Base-by-base conservation (phyloP, 2,888 invertebrate species). In the Hirtodrosophila cameraria region DNA sequence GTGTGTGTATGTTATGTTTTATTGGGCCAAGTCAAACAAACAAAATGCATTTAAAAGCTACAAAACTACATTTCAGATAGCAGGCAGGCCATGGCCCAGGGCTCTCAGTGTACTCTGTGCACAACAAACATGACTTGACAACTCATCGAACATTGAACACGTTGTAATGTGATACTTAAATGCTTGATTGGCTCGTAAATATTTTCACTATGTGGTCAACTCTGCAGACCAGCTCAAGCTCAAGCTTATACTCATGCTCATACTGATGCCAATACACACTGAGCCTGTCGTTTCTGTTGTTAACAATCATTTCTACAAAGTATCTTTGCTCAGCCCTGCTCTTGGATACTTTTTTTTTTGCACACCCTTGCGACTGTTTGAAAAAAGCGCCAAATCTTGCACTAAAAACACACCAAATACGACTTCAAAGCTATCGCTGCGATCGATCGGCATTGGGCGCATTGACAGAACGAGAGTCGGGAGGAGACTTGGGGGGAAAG, bases 141-240 rank as follows among this genome's bases (percentile, higher is more conserved):
- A 89, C 89, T 89, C 89, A 89, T 89, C 89, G 88, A 88, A 87
- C 88, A 89, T 86, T 89, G 86, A 88, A 89, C 89, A 89, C 82
- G 88, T 87, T 89, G 89, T 89, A 89, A 89, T 89, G 86, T 88
- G 89, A 89, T 89, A 89, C 90, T 89, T 89, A 89, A 88, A 86
- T 83, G 88, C 86, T 89, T 87, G 88, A 88, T 88, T 88, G 86
- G 88, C 88, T 88, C 90, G 89, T 89, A 89, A 89, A 89, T 89
- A 86, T 89, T 84, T 87, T 86, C 73, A 87, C 78, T 81, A 82
- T 87, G 81, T 75, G 67, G 60, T 55, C 72, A 61, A 67, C 28
- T 35, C n/a, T 27, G 12, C 18, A 35, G 31, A 11, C 31, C 28
- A 23, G 35, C n/a, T n/a, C n/a, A n/a, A n/a, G n/a, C n/a, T n/a